Conservation (phyloP, 2,888 invertebrate genomes). For the Imbricaverruca yamaguchii region DNA sequence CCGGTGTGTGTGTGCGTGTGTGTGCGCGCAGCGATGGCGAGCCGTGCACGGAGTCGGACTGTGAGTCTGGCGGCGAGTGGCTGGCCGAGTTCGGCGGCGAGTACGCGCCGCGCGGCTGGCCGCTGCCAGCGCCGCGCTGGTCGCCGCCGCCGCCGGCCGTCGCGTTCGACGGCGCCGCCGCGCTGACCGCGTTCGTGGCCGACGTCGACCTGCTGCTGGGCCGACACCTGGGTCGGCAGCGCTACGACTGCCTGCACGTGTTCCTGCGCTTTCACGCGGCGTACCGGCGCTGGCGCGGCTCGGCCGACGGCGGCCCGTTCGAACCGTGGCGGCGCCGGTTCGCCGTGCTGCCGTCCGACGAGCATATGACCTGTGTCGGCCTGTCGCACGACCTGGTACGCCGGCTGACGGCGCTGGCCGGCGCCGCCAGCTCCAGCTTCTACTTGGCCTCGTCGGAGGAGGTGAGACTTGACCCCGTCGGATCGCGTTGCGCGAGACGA, state of each 20-base stretch:
- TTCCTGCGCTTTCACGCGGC: not conserved
- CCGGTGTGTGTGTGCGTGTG: not conserved
- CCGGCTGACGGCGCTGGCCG: not conserved
- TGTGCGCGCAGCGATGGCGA: not conserved
- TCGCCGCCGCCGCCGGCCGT: not conserved
- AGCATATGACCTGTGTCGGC: not conserved
- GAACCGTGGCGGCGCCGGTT: not conserved
- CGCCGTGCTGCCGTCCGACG: not conserved
- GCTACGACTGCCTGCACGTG: slow-evolving; percentile 4
- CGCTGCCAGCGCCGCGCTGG: not conserved
- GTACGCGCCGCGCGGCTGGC: not conserved
- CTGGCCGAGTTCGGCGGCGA: not conserved
- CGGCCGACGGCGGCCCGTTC: not conserved
- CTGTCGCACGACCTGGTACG: not conserved
- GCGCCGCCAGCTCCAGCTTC: not conserved
- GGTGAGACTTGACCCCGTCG: not conserved
- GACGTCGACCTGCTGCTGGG: not conserved
- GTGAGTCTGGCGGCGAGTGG: no score
- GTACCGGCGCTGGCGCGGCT: not conserved
- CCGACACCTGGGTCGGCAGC: not conserved
- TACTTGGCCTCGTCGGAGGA: not conserved
- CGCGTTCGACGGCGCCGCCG: not conserved
- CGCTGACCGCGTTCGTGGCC: not conserved
- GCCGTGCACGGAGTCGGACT: not conserved
- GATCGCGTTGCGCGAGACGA: no score